Conservation (phyloP, 2,113 vertebrate genomes). For the Cyphomyrus plagiostoma region DNA sequence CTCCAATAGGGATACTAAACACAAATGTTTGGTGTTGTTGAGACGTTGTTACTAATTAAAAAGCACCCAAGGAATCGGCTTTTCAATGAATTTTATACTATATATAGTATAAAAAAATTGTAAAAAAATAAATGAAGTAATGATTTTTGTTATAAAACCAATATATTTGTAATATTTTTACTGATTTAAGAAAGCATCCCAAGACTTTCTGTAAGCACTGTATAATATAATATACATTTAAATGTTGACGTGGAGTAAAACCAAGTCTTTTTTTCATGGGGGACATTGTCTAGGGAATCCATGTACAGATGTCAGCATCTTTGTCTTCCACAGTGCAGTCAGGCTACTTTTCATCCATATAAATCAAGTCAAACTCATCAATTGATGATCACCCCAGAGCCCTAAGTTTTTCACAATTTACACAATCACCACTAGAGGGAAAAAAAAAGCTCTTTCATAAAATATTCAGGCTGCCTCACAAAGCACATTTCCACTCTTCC, state of each 20-base stretch:
- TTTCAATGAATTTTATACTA: neutral
- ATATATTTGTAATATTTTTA: neutral
- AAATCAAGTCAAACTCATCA: conserved; percentile 30
- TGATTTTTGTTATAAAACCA: neutral
- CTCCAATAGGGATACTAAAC: neutral
- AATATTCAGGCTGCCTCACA: conserved; percentile 45
- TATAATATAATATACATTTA: neutral
- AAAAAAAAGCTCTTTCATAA: conserved; percentile 39
- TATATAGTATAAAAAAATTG: neutral
- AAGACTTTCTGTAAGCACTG: neutral
- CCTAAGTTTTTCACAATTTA: neutral
- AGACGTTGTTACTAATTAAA: neutral
- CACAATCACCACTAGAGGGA: neutral
- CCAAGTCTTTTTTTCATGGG: neutral
- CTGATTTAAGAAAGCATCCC: neutral
- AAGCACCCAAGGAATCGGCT: neutral
- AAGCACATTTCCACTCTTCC: conserved; percentile 34
- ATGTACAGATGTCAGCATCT: neutral
- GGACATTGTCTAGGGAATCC: neutral
- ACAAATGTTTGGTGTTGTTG: neutral
- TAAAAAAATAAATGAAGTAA: neutral
- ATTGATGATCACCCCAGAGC: conserved; percentile 26
- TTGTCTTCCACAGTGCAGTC: neutral
- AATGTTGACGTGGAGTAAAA: neutral
- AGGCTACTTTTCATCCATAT: conserved; percentile 21